These are phyloP conservation scores for Panthera tigris DNA, from an alignment of 2,113 vertebrate genomes.

Conservation along the genomic window DNA sequence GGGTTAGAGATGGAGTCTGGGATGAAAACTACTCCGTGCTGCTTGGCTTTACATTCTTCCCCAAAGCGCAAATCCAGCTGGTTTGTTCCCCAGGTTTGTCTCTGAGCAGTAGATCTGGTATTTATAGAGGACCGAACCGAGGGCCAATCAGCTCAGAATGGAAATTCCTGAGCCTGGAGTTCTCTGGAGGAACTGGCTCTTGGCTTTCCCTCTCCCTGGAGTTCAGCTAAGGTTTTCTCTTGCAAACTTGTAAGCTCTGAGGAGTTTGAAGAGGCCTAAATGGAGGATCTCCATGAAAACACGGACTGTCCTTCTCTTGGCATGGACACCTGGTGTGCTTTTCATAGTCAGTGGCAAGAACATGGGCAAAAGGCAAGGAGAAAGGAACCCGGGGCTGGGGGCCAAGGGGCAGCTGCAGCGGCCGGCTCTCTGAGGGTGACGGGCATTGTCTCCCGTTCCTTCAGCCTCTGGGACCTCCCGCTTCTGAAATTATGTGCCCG, in stretches of 20 bases:
- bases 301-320: not conserved
- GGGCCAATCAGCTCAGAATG: not conserved
- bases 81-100: not conserved
- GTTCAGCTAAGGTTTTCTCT: constrained; percentile 71
- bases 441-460: not conserved
- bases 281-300: not conserved
- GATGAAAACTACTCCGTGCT: not conserved
- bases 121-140: constrained; percentile 49
- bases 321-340: not conserved
- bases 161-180: constrained; percentile 59
- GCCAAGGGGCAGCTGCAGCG: not conserved
- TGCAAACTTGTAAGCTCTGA: not conserved
- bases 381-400: not conserved
- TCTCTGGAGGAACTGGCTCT: constrained; percentile 7
- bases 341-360: not conserved
- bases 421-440: not conserved
- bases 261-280: not conserved
- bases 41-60: not conserved
- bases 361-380: not conserved
- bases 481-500: not conserved
- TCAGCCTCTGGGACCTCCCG: not conserved
- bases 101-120: constrained; percentile 8
- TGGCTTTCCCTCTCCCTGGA: not conserved
- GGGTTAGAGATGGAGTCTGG: not conserved
- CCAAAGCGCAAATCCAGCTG: constrained; percentile 59